phyloP scores from a whole-genome alignment of 2,797 vertebrate genomes.

The Neosilurus hyrtlii region DNA sequence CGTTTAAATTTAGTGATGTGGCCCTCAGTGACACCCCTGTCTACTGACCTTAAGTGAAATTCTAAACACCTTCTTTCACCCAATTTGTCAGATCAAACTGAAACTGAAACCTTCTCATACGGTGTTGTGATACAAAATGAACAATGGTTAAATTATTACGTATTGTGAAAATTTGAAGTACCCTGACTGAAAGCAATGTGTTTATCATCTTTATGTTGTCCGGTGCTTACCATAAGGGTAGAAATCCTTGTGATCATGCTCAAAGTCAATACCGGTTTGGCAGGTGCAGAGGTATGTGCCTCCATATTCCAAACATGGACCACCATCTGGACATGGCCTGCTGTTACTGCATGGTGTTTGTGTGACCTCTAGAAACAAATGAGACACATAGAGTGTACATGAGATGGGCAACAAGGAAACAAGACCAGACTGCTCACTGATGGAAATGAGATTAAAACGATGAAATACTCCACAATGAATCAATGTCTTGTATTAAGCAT shows the following conservation, averaged over 20 bases:
- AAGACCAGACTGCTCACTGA: neutral
- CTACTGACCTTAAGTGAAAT: neutral
- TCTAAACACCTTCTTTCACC: neutral
- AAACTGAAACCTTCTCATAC: neutral
- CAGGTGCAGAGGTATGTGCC: slow-evolving; percentile 93
- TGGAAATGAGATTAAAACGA: neutral
- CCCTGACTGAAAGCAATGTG: slow-evolving; percentile 18
- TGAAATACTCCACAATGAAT: neutral
- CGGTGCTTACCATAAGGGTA: slow-evolving; percentile 79
- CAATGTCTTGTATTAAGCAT: neutral
- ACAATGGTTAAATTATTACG: slow-evolving; percentile 40
- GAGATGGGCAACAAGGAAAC: neutral
- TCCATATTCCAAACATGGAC: slow-evolving; percentile 90
- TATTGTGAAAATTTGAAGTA: slow-evolving; percentile 7
- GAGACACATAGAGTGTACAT: neutral
- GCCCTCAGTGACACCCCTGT: too few species aligned
- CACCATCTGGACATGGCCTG: slow-evolving; percentile 87
- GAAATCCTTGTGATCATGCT: slow-evolving; percentile 72
- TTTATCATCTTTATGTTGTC: slow-evolving; percentile 48
- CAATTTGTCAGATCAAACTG: neutral
- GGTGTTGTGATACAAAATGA: slow-evolving; percentile 2
- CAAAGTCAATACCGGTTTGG: slow-evolving; percentile 77
- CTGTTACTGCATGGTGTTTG: slow-evolving; percentile 89
- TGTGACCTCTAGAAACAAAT: slow-evolving; percentile 81
- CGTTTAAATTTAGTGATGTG: too few species aligned